Conservation (phyloP, 1,140 invertebrate genomes). For the Maconellicoccus hirsutus region DNA sequence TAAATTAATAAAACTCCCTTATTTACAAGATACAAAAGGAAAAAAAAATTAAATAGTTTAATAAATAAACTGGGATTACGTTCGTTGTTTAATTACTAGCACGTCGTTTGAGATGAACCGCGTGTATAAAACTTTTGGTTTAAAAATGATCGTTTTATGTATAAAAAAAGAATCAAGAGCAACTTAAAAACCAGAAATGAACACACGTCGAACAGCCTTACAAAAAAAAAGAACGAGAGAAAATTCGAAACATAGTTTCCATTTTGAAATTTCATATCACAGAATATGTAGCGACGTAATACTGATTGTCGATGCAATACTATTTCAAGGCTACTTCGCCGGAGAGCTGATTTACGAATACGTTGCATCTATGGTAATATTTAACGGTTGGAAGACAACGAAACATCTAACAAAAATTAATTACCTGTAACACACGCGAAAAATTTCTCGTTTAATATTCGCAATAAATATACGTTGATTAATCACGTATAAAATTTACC, state of each 20-base stretch:
- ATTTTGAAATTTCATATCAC: neutral
- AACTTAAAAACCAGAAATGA: conserved; percentile 1
- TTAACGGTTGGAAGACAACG: neutral
- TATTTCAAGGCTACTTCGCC: neutral
- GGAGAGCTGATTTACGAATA: neutral
- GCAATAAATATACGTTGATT: neutral
- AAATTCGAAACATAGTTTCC: neutral
- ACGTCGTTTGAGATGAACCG: neutral
- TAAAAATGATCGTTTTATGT: neutral
- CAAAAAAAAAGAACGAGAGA: neutral
- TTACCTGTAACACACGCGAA: neutral
- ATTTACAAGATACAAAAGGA: neutral
- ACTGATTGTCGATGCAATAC: neutral
- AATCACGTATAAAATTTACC: neutral
- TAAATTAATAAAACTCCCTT: neutral
- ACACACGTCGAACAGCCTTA: conserved; percentile 1
- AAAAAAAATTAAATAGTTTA: neutral
- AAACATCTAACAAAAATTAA: neutral
- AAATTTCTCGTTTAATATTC: neutral
- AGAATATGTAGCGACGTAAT: neutral
- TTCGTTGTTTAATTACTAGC: neutral
- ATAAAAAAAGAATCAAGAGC: neutral
- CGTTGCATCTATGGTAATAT: neutral
- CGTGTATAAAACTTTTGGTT: neutral
- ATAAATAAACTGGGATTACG: conserved; percentile 4